Percentiles rank a stretch among this genome's conserved stretches.
phyloP scores from a whole-genome alignment of 1,140 invertebrate genomes.

The Drosophila littoralis region DNA sequence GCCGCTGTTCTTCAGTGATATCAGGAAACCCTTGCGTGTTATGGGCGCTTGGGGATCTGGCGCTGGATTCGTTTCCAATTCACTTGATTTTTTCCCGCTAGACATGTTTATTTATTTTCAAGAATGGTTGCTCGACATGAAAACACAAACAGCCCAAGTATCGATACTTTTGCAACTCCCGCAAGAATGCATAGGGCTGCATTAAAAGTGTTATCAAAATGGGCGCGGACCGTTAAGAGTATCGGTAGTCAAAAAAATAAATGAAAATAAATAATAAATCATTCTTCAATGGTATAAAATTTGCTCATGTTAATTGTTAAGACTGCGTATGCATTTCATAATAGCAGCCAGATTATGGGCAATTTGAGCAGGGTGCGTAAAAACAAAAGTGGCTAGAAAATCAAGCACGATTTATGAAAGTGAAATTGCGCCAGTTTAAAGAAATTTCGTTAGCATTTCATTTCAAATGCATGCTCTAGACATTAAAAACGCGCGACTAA shows the following conservation, averaged over 20 bases:
- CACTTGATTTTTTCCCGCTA: conserved; percentile 58
- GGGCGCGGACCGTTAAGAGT: conserved; percentile 7
- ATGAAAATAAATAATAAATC: background rate
- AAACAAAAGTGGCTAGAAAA: conserved; percentile 58
- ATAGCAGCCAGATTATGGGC: conserved; percentile 42
- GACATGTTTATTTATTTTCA: conserved; percentile 49
- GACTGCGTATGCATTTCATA: conserved; percentile 46
- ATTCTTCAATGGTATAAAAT: background rate
- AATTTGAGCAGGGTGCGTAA: conserved; percentile 23
- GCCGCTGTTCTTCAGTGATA: conserved; percentile 90
- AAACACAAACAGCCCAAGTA: conserved; percentile 31
- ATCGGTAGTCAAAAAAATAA: conserved; percentile 2
- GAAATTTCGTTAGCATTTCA: conserved; percentile 73
- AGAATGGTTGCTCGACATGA: background rate
- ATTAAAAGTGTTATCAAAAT: background rate
- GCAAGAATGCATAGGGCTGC: conserved; percentile 27
- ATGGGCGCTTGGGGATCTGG: conserved; percentile 91
- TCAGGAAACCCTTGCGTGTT: conserved; percentile 91
- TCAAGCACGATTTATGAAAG: conserved; percentile 71
- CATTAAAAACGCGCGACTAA: conserved; percentile 56
- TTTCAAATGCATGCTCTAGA: conserved; percentile 68
- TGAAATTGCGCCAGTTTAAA: conserved; percentile 77
- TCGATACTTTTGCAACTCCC: conserved; percentile 27
- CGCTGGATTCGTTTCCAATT: conserved; percentile 72
- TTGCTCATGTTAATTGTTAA: conserved; percentile 43